Conservation (phyloP, 1,140 invertebrate species). For the Nomia melanderi region DNA sequence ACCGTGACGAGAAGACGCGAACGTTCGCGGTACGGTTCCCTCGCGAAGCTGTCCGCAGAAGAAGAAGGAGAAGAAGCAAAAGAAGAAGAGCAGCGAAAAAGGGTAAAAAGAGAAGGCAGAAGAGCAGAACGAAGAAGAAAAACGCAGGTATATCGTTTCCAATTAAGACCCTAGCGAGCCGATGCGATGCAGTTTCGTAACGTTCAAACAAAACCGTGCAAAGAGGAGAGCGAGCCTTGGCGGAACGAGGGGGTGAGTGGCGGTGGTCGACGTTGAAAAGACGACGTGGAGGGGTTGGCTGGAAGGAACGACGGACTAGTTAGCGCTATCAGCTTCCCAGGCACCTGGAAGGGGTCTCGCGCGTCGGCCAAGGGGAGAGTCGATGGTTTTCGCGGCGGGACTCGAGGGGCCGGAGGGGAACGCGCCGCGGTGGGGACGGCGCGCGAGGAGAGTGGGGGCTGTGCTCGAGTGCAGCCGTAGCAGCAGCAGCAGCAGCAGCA, state of each 20-base stretch:
- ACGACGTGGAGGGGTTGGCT: background rate
- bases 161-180: slow-evolving; percentile 9
- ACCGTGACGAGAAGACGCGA: no score
- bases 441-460: slow-evolving; percentile 34
- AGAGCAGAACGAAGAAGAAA: background rate
- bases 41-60: background rate
- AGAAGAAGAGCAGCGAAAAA: background rate
- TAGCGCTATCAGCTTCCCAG: slow-evolving; percentile 38
- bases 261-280: background rate
- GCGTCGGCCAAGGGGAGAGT: slow-evolving; percentile 16
- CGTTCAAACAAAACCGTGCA: slow-evolving; percentile 11
- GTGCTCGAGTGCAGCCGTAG: slow-evolving; percentile 52
- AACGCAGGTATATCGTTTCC: slow-evolving; percentile 14
- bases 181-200: slow-evolving; percentile 54
- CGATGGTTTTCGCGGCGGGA: slow-evolving; percentile 26
- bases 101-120: background rate
- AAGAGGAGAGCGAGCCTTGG: background rate
- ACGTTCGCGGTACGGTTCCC: no score
- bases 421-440: background rate
- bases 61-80: no score
- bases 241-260: background rate
- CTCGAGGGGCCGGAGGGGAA: background rate
- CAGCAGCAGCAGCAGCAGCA: slow-evolving; percentile 39
- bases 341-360: background rate
- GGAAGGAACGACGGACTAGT: slow-evolving; percentile 19